Base-by-base conservation (phyloP, 1,140 invertebrate genomes). In the Hyles vespertilio region DNA sequence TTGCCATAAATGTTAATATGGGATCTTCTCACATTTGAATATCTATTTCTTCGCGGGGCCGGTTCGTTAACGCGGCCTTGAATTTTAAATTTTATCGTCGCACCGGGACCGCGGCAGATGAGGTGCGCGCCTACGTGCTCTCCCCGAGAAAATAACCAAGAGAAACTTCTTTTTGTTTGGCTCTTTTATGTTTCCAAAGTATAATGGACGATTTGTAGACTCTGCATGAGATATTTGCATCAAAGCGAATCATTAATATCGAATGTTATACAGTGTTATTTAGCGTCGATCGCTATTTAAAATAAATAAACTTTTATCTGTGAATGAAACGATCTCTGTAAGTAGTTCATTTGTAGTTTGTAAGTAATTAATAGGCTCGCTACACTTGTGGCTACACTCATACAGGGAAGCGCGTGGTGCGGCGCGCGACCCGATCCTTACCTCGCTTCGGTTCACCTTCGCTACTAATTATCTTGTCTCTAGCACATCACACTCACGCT, bases 1-100 rank as follows among this genome's bases (percentile, higher is more conserved):
- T 89, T 81, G 78, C 86, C 83, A 89, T 89, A 89, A 89, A 87
- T 89, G 86, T 89, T 89, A 89, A 89, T 89, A 89, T 84, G 85
- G 85, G 85, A 89, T 81, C 79, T 77, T 69, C 70, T 84, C 80
- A 83, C 85, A 89, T 89, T 89, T 89, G 85, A 89, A 89, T 89
- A 89, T 87, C 85, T 87, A 88, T 89, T 89, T 89, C 84, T 87
- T 87, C 82, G 82, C 85, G 84, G 80, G 81, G 82, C 79, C 82
- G 79, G 85, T 89, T 89, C 81, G 84, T 89, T 89, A 89, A 87
- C 84, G 80, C 80, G 85, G 79, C 85, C 85, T 89, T 89, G 85
- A 89, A 89, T 89, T 89, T 89, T 89, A 89, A 89, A 89, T 87
- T 89, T 89, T 87, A 89, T 87, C 75, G 80, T 54, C 81, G 84